Evolutionary conservation across 1,140 invertebrate species (phyloP), one percentile per base, ranked within the genome.

Genomic region (Idris sp.): DNA sequence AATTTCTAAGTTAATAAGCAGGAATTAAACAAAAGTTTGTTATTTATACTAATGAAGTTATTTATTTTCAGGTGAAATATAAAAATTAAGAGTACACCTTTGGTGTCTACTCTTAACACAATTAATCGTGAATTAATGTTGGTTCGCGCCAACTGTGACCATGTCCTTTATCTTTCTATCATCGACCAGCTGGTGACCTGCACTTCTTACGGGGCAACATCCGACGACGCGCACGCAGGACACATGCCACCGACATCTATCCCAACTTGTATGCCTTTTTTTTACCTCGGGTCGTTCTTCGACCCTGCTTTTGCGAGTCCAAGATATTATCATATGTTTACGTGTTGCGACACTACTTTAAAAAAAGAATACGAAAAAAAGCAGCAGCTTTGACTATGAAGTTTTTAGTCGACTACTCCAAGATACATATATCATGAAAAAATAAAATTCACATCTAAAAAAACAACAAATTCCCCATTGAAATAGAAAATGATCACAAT

Each of bases 91-190:
- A n/a, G n/a, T n/a, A n/a, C n/a, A n/a, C n/a, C n/a, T n/a, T n/a
- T n/a, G n/a, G n/a, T n/a, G n/a, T n/a, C n/a, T n/a, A n/a, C n/a
- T n/a, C n/a, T n/a, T n/a, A n/a, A n/a, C n/a, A n/a, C n/a, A n/a
- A n/a, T n/a, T n/a, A n/a, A n/a, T n/a, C n/a, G n/a, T 22, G 6
- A 22, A 22, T 22, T 22, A 22, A 69, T 53, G 49, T 53, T 54
- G 54, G 13, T 46, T 51, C 65, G 28, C 44, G 48, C 56, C 67
- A 71, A 62, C 56, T 62, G 56, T 46, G 67, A 62, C 56, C 54
- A 38, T 54, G 31, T 40, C 54, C 58, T 53, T 71, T 71, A 71
- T 71, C 65, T 71, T 71, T 71, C 22, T 56, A 46, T 71, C 65
- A 54, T 71, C 48, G 65, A 51, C 65, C 65, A 71, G 65, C 56